Base-by-base conservation (phyloP, 2,797 vertebrate genomes). In the Catamblyrhynchus diadema region DNA sequence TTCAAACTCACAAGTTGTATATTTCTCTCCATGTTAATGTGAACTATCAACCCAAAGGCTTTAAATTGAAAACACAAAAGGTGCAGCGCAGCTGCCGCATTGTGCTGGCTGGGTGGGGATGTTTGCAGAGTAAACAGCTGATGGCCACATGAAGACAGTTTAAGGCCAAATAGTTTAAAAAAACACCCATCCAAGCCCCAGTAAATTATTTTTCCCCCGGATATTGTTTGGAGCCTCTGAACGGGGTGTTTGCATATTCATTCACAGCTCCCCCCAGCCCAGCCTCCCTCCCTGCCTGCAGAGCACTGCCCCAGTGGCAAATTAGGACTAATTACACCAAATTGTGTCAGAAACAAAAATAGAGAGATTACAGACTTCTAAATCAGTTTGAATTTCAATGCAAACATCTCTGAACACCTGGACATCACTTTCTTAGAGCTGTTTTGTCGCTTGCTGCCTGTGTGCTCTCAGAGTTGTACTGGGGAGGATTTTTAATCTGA, bases 1-100 rank as follows among this genome's bases (percentile, higher is more conserved):
- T 98, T 98, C 97, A 98, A 97, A 98, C 98, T 93, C 91, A 5
- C 92, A 42, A 96, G 97, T 95, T 97, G 98, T 97, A 95, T 97
- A 97, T 98, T 98, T 98, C 97, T 96, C 70, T 86, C 97, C 96
- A 90, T 79, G 96, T 97, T 97, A 93, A 97, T 95, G 97, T 96
- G 97, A 98, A 95, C 97, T 96, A 94, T 97, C 97, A 95, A 93
- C 90, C 95, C 91, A 81, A 78, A 84, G 95, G 95, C 96, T 97
- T 96, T 96, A 96, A 97, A 97, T 86, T 74, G 97, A 72, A 88
- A 96, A 79, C 97, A 97, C 97, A 96, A 97, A 97, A 97, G 96
- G 96, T 92, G 95, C 86, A 54, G 72, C 12, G 94, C 97, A 97
- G 97, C 96, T 95, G 98, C 91, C 12, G 81, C 90, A 64, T 94